These are phyloP conservation scores for Loriculus beryllinus DNA, from an alignment of 2,797 vertebrate genomes.

Conservation along the genomic window DNA sequence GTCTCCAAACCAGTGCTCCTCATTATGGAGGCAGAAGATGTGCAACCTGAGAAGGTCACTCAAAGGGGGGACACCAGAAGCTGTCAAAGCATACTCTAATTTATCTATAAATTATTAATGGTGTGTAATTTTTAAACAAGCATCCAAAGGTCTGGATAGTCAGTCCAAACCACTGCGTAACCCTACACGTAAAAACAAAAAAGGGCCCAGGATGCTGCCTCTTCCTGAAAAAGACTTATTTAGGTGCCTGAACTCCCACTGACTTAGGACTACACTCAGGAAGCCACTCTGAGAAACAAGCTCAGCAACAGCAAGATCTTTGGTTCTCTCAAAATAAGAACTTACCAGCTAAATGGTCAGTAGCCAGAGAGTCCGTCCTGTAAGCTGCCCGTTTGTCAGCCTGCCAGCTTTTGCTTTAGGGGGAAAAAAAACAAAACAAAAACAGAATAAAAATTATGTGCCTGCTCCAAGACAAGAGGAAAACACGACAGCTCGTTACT, in stretches of 20 bases:
- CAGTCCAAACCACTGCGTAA: background rate
- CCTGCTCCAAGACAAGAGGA: background rate
- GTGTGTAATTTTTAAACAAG: background rate
- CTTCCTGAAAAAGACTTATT: background rate
- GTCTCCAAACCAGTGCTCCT: background rate
- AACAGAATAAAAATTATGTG: background rate
- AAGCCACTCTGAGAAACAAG: background rate
- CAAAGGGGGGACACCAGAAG: background rate
- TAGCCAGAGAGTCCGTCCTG: slow-evolving; percentile 99
- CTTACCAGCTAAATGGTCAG: slow-evolving; percentile 99
- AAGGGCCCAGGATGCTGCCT: background rate
- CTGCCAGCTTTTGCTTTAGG: slow-evolving; percentile 96
- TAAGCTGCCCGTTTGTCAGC: slow-evolving; percentile 92
- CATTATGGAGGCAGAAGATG: background rate
- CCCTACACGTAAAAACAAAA: background rate
- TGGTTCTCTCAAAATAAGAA: background rate
- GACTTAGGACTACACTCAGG: background rate
- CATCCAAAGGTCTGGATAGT: background rate
- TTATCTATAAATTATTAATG: background rate
- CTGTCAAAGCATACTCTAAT: background rate
- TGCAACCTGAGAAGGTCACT: background rate
- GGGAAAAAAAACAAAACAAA: background rate
- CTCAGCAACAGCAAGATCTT: background rate
- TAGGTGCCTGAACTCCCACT: background rate
- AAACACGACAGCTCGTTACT: background rate